Conservation (phyloP, 2,797 vertebrate genomes). For the Sylvia borin region DNA sequence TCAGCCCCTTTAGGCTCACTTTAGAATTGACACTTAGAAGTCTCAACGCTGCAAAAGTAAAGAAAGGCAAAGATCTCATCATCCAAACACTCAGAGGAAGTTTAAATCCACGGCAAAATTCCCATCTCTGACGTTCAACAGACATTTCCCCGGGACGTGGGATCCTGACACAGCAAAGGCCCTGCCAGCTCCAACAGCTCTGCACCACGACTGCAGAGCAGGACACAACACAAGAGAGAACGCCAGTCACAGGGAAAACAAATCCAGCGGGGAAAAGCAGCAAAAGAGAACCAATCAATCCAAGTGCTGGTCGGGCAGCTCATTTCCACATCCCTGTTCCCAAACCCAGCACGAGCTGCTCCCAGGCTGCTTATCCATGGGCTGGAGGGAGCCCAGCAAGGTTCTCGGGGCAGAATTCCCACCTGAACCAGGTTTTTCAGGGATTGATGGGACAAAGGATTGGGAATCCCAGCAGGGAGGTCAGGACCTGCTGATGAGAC, state of each 20-base stretch:
- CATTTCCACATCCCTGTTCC: accelerated
- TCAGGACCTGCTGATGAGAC: accelerated
- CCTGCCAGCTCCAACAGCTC: neutral
- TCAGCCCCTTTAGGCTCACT: neutral
- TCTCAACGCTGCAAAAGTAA: neutral
- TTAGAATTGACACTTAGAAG: neutral
- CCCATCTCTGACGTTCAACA: accelerated
- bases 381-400: neutral
- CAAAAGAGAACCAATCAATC: accelerated
- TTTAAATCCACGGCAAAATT: neutral
- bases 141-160: accelerated
- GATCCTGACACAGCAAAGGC: neutral
- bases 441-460: accelerated
- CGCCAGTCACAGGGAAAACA: neutral
- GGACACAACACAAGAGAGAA: too few relatives aligned
- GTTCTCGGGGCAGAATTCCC: neutral
- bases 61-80: neutral
- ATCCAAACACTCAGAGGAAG: neutral
- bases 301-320: neutral
- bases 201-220: neutral
- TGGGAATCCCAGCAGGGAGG: neutral
- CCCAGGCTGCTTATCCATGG: neutral
- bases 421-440: accelerated
- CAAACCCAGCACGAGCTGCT: accelerated
- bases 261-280: neutral